A percentile compares a stretch with the other conserved stretches of the same genome.
Conservation (phyloP, 1,140 invertebrate species). For the Drosophila parvula region DNA sequence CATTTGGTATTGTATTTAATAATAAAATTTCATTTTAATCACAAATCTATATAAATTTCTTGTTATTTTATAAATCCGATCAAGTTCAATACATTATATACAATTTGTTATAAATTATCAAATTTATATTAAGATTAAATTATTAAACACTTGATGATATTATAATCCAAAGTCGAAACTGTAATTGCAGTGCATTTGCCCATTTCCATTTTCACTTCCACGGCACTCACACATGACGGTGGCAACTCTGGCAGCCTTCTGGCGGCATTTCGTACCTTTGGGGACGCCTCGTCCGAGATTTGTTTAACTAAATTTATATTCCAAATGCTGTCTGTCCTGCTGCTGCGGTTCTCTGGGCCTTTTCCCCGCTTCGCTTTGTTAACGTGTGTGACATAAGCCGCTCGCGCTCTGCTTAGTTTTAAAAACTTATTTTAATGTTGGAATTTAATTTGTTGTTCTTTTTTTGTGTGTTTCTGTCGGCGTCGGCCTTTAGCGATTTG, state of each 20-base stretch:
- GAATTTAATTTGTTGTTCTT: conserved; percentile 36
- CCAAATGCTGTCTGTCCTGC: conserved; percentile 53
- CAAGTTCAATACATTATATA: no score
- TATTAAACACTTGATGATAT: no score
- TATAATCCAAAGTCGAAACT: rapidly evolving
- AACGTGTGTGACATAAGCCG: conserved; percentile 60
- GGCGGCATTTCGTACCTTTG: conserved; percentile 48
- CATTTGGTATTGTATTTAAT: no score
- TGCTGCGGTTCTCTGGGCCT: conserved; percentile 26
- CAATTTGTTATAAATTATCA: no score
- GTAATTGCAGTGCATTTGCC: conserved; percentile 1
- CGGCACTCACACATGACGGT: conserved; percentile 25
- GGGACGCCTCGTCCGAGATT: conserved; percentile 62
- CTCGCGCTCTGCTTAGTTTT: conserved; percentile 66
- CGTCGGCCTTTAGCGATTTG: conserved; percentile 60
- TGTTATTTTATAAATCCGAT: not conserved
- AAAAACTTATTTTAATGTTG: conserved; percentile 74
- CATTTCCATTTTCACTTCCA: not conserved
- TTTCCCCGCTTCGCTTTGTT: conserved; percentile 27
- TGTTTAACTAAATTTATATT: conserved; percentile 73
- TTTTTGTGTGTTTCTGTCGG: conserved; percentile 1
- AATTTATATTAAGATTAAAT: not conserved
- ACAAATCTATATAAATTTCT: no score
- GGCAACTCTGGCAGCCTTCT: conserved; percentile 18
- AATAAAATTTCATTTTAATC: no score